Evolutionary conservation across 2,797 vertebrate genomes (phyloP), one percentile per base, ranked within the genome.

Genomic region (Chaetophractus vellerosus): DNA sequence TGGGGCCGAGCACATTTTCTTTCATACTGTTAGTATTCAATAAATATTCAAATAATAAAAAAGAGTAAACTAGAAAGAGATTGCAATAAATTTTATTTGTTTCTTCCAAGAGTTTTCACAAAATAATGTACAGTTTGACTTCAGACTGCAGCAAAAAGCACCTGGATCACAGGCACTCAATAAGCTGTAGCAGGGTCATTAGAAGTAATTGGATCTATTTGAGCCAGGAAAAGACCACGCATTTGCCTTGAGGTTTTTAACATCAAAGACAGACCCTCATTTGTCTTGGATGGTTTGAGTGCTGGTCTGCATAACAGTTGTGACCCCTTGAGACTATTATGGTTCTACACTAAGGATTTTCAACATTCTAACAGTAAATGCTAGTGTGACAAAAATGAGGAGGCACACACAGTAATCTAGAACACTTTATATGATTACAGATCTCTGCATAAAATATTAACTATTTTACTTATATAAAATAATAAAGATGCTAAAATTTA

Each of bases 171-270:
- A 96, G 71, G 90, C 11, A 94, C 36, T 93, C 72, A 95, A 89
- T 90, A 95, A 75, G 93, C 33, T 96, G 36, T 57, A 95, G 72
- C 68, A 82, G 45, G 93, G 55, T 96, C 86, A 88, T 97, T 95
- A 96, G 93, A 91, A 36, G 86, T 94, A 96, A 96, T 92, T 96
- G 86, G 75, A 89, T 96, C 83, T 94, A 72, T 94, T 87, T 96
- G 48, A 96, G 68, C n/a, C 79, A 48, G 59, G 57, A 93, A 93
- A 96, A 97, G 83, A 85, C 63, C 66, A 18, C 64, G 38, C 66
- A 19, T 90, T 95, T 93, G 45, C 72, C 84, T 93, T 50, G 4
- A 97, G 71, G 76, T 84, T 93, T 87, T 96, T 93, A 94, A 96
- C 94, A 86, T 93, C 59, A 96, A 92, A 96, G 81, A 83, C 19